These are phyloP conservation scores for Tupaia tana DNA, from an alignment of 2,113 vertebrate genomes.

Conservation along the genomic window DNA sequence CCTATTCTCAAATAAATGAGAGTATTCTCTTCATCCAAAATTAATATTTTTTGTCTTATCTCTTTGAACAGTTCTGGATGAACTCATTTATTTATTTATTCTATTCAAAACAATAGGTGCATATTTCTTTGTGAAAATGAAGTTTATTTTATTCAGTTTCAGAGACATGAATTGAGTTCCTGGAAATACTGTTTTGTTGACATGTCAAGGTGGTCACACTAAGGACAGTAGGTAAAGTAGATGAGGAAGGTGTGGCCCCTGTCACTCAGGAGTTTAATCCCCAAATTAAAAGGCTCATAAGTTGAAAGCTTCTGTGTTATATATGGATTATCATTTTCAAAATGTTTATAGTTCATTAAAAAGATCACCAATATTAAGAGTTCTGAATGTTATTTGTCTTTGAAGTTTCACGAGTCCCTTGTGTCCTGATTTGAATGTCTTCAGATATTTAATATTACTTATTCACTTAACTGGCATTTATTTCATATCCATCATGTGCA, in stretches of 20 bases:
- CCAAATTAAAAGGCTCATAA: neutral
- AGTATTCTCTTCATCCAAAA: neutral
- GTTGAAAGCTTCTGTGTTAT: neutral
- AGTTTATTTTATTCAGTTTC: neutral
- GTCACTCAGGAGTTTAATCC: neutral
- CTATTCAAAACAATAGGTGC: neutral
- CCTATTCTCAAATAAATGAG: neutral
- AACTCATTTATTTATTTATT: neutral
- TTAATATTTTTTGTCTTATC: neutral
- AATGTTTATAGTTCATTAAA: slow-evolving; percentile 2
- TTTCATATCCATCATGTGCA: neutral
- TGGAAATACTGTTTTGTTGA: neutral
- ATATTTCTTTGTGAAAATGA: neutral
- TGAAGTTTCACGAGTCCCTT: neutral
- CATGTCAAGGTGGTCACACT: neutral
- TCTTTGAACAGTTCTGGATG: neutral
- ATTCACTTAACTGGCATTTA: neutral
- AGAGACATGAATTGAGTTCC: neutral
- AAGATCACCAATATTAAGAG: neutral
- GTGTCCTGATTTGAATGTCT: neutral
- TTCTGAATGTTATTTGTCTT: neutral
- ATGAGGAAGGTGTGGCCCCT: neutral
- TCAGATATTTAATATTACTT: neutral
- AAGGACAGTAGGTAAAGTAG: neutral
- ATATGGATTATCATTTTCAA: neutral